Evolutionary conservation across 2,888 invertebrate genomes (phyloP).

Genomic region (Peribatodes rhomboidaria): DNA sequence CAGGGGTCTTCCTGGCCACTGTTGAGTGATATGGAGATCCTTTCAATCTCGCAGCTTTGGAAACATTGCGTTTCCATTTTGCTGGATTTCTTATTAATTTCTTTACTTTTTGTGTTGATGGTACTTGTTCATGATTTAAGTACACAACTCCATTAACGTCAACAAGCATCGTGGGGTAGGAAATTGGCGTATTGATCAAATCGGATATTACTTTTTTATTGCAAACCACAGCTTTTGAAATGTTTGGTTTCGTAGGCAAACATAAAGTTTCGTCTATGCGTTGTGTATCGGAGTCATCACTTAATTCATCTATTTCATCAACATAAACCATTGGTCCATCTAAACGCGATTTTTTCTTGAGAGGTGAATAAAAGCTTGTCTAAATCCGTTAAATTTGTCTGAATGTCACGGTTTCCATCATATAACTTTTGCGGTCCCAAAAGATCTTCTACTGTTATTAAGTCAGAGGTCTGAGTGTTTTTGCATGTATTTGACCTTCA

Average conservation of each 20-base stretch:
- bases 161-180: not conserved
- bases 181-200: not conserved
- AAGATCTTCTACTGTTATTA: not conserved
- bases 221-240: not conserved
- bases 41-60: not conserved
- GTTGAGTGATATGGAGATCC: conserved; percentile 1
- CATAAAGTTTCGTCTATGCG: not conserved
- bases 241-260: not conserved
- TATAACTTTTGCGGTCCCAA: not conserved
- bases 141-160: not conserved
- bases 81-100: not conserved
- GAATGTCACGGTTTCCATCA: not conserved
- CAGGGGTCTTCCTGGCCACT: not conserved
- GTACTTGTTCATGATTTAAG: not conserved
- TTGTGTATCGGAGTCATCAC: not conserved
- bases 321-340: not conserved
- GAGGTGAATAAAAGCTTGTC: not conserved
- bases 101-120: not conserved
- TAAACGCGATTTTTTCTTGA: not conserved
- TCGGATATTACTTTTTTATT: not conserved
- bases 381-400: not conserved
- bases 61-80: not conserved
- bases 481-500: not conserved
- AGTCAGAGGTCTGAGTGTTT: not conserved
- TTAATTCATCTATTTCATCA: not conserved